Evolutionary conservation across 2,797 vertebrate species (phyloP).

Genomic region (Acrossocheilus fasciatus): DNA sequence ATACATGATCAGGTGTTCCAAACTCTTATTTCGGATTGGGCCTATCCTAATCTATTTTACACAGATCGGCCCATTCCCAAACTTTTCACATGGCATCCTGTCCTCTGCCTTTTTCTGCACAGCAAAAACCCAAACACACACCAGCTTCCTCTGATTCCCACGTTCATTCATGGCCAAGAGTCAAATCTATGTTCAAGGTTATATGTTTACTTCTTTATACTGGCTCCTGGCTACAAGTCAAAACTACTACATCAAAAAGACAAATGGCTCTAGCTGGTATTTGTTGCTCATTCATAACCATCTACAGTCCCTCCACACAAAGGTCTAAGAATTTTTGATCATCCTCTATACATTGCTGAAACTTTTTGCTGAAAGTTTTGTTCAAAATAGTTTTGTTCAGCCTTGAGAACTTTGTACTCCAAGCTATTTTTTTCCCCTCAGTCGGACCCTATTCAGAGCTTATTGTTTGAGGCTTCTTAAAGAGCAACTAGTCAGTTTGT

Average conservation of each 20-base stretch:
- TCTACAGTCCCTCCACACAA: not conserved
- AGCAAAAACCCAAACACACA: not conserved
- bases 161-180: not conserved
- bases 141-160: not conserved
- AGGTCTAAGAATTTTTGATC: not conserved
- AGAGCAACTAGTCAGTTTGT: not conserved
- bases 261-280: not conserved
- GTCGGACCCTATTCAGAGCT: not conserved
- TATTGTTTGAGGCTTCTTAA: not conserved
- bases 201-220: not conserved
- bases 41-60: not conserved
- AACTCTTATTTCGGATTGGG: not conserved
- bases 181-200: not conserved
- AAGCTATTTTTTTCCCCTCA: not conserved
- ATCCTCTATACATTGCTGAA: not conserved
- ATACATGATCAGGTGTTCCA: not conserved
- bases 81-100: not conserved
- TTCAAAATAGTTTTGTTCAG: slow-evolving; percentile 9
- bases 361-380: not conserved
- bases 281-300: not conserved
- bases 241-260: slow-evolving; percentile 9
- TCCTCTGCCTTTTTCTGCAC: not conserved
- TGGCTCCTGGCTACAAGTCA: slow-evolving; percentile 16
- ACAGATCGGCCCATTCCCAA: not conserved
- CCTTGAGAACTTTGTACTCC: not conserved